phyloP scores from a whole-genome alignment of 1,140 invertebrate species.

The Pseudachorutes palmiensis region DNA sequence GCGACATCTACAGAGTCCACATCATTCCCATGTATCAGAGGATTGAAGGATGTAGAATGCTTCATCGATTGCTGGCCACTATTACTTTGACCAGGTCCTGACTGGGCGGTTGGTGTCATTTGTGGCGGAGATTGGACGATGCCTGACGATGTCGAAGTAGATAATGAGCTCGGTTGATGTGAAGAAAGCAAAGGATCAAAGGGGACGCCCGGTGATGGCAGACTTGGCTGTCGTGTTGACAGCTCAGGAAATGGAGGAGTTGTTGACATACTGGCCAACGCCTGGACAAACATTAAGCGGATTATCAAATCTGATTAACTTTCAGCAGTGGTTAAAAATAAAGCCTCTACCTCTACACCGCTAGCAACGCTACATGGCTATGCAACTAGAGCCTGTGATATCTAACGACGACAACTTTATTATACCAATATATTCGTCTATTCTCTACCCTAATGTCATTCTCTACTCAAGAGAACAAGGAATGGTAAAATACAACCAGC shows the following conservation, averaged over 20 bases:
- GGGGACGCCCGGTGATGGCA: not conserved
- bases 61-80: no score
- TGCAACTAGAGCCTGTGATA: no score
- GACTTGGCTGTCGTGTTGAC: not conserved
- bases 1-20: slow-evolving; percentile 98
- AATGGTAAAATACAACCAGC: no score
- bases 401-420: no score
- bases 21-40: slow-evolving; percentile 90
- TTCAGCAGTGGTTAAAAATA: slow-evolving; percentile 2
- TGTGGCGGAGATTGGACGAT: not conserved
- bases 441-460: no score
- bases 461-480: no score
- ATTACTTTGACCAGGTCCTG: not conserved
- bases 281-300: slow-evolving; percentile 40
- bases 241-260: slow-evolving; percentile 36
- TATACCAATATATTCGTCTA: no score
- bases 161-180: not conserved
- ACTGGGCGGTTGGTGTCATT: slow-evolving; percentile 5
- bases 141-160: not conserved
- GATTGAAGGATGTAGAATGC: slow-evolving; percentile 54
- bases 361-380: no score
- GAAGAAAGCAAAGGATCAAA: not conserved
- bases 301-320: not conserved
- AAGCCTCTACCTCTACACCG: not conserved
- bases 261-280: slow-evolving; percentile 47